These are phyloP conservation scores for Callosobruchus maculatus DNA, from an alignment of 2,888 invertebrate genomes.

Conservation along the genomic window DNA sequence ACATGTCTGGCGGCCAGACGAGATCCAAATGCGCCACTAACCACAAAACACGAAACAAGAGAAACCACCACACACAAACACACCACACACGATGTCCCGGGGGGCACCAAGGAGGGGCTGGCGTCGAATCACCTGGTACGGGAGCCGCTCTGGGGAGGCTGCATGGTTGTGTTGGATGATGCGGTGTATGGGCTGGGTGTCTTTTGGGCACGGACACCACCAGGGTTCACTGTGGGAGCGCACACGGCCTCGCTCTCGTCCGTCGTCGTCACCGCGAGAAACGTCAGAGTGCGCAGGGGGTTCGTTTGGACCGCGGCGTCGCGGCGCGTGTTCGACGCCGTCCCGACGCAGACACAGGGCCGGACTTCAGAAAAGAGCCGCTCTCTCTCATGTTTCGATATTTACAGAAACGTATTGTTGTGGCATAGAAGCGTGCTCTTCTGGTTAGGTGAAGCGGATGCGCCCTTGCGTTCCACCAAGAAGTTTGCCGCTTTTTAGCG, in stretches of 20 bases:
- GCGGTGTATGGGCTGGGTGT: not conserved
- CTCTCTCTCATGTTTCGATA: too few species aligned
- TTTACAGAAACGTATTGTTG: too few species aligned
- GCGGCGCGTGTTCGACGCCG: not conserved
- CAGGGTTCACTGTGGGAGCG: too few species aligned
- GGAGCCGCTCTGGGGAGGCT: not conserved
- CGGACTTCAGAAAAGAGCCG: not conserved
- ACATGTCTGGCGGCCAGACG: conserved; percentile 49
- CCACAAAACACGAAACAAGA: conserved; percentile 23
- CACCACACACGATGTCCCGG: not conserved
- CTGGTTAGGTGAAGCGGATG: too few species aligned
- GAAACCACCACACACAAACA: conserved; percentile 1
- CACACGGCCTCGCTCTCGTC: too few species aligned
- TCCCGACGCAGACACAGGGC: not conserved
- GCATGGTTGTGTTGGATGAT: not conserved
- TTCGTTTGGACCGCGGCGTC: too few species aligned
- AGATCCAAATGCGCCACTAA: conserved; percentile 2
- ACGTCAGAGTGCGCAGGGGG: not conserved
- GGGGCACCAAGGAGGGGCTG: not conserved
- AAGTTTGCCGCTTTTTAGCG: too few species aligned
- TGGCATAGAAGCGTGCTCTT: too few species aligned
- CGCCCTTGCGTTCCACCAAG: too few species aligned
- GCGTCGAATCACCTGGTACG: not conserved
- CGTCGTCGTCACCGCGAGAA: too few species aligned
- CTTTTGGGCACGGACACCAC: not conserved